Conservation (phyloP, 2,797 vertebrate genomes). For the Microcaecilia unicolor region DNA sequence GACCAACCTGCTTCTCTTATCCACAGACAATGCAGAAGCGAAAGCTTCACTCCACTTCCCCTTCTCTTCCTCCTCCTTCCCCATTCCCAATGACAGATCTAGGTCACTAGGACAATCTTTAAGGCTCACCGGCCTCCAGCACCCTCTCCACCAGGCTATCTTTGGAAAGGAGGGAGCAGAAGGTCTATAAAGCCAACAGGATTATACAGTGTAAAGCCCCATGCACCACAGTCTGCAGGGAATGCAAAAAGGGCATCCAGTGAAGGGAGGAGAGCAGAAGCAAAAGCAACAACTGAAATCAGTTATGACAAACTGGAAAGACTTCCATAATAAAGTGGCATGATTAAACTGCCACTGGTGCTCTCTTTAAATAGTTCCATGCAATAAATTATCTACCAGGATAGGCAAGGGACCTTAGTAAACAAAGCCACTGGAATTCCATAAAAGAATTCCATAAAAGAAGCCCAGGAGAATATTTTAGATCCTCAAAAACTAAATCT, state of each 20-base stretch:
- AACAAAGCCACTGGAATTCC: too few species aligned
- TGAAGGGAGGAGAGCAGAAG: background rate
- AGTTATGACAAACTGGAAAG: too few species aligned
- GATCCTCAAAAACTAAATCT: too few species aligned
- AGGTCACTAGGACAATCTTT: conserved; percentile 41
- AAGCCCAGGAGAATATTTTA: too few species aligned
- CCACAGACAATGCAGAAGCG: conserved; percentile 7
- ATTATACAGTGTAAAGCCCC: conserved; percentile 27
- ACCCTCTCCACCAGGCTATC: conserved; percentile 19
- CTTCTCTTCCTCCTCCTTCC: background rate
- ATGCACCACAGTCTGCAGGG: background rate
- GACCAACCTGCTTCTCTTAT: too few species aligned
- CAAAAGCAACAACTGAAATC: too few species aligned
- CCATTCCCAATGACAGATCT: conserved; percentile 40
- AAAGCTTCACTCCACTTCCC: conserved; percentile 13
- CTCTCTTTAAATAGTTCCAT: too few species aligned
- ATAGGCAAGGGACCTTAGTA: too few species aligned
- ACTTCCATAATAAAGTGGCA: too few species aligned
- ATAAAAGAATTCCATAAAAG: too few species aligned
- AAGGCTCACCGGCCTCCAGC: conserved; percentile 30
- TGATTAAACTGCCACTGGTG: too few species aligned
- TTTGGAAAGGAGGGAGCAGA: conserved; percentile 23
- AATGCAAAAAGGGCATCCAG: background rate
- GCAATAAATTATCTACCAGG: too few species aligned
- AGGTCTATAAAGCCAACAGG: conserved; percentile 24